Evolutionary conservation across 2,797 vertebrate genomes (phyloP).

Genomic region (Anguilla marmorata): DNA sequence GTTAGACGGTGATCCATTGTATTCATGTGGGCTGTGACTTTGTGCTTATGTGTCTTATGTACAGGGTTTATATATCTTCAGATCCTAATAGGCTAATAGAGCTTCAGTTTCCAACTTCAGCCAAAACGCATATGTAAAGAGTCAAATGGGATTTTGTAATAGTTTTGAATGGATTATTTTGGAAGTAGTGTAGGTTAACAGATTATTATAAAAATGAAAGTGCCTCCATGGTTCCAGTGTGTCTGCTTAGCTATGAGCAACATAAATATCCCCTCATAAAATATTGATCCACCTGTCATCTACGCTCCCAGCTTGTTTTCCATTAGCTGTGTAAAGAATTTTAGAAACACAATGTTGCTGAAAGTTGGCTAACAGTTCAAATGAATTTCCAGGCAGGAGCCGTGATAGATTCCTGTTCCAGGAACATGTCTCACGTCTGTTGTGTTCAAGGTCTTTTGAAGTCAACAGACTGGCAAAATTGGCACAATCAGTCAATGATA

Average conservation of each 20-base stretch:
- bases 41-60: background rate
- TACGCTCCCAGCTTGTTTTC: slow-evolving; percentile 25
- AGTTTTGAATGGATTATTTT: slow-evolving; percentile 14
- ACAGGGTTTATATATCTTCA: background rate
- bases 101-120: slow-evolving; percentile 8
- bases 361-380: slow-evolving; percentile 1
- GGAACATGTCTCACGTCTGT: background rate
- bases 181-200: slow-evolving; percentile 28
- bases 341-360: slow-evolving; percentile 24
- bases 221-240: slow-evolving; percentile 30
- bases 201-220: slow-evolving; percentile 34
- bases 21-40: background rate
- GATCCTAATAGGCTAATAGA: background rate
- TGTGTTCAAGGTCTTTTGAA: background rate
- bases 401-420: background rate
- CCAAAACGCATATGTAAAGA: slow-evolving; percentile 14
- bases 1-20: background rate
- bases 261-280: slow-evolving; percentile 38
- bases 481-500: background rate
- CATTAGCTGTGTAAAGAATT: slow-evolving; percentile 34
- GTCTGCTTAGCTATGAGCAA: slow-evolving; percentile 26
- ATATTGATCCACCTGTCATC: slow-evolving; percentile 38
- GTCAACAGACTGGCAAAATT: background rate
- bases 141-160: background rate
- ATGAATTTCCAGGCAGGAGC: background rate